phyloP scores from a whole-genome alignment of 2,113 vertebrate species.

The Acanthisitta chloris region DNA sequence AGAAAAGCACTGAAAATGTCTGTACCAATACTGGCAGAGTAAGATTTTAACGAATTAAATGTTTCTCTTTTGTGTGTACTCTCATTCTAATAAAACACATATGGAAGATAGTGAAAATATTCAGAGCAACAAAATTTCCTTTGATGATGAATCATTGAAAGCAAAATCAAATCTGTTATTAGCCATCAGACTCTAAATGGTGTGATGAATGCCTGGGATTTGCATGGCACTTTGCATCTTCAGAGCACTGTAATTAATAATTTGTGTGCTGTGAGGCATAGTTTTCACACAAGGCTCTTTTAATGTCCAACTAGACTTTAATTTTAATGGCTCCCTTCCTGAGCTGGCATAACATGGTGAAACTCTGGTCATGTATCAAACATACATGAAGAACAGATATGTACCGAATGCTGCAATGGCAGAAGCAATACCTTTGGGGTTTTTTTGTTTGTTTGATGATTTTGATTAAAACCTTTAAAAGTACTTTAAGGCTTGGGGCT shows the following conservation, averaged over 20 bases:
- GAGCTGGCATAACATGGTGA: background rate
- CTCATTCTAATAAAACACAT: background rate
- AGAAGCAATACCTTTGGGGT: background rate
- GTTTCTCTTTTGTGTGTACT: background rate
- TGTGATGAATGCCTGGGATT: background rate
- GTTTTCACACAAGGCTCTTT: background rate
- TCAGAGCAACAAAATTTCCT: background rate
- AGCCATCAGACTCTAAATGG: background rate
- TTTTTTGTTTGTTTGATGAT: background rate
- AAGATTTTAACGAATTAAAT: background rate
- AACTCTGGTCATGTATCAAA: background rate
- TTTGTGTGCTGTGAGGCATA: background rate
- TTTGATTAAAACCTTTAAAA: background rate
- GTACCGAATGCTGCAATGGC: background rate
- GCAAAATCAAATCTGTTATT: slow-evolving; percentile 16
- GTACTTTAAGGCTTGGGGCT: background rate
- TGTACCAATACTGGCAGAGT: background rate
- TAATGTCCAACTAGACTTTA: background rate
- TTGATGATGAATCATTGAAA: background rate
- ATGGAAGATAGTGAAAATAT: background rate
- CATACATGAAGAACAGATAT: background rate
- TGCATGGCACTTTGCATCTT: background rate
- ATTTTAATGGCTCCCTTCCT: background rate
- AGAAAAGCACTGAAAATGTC: background rate
- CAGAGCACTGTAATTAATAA: slow-evolving; percentile 10